Percentiles rank a stretch among this genome's conserved stretches.
phyloP scores from a whole-genome alignment of 2,113 vertebrate genomes.

The Labeo catla region DNA sequence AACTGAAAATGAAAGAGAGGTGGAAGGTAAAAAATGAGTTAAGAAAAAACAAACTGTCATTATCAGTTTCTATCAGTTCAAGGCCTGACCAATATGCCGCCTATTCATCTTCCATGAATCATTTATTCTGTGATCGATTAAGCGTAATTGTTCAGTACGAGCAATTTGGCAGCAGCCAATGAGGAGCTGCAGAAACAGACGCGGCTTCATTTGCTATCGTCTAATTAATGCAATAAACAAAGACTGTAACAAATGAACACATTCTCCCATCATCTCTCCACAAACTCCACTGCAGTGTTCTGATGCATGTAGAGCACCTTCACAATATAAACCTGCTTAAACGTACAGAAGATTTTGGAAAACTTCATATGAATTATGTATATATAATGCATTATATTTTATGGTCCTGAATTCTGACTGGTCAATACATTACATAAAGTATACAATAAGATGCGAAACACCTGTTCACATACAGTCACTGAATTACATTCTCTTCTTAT shows the following conservation, averaged over 20 bases:
- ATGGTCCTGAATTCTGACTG: background rate
- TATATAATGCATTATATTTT: background rate
- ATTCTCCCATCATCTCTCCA: conserved; percentile 77
- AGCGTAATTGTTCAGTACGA: conserved; percentile 94
- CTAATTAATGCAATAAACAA: conserved; percentile 99
- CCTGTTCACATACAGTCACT: background rate
- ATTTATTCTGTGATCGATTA: conserved; percentile 99
- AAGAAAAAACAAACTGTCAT: conserved; percentile 78
- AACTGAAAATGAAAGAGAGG: background rate
- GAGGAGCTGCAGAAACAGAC: conserved; percentile 86
- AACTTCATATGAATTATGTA: background rate
- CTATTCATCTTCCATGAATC: conserved; percentile 99
- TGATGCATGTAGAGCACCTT: conserved; percentile 10
- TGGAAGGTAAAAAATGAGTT: background rate
- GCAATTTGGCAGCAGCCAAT: conserved; percentile 94
- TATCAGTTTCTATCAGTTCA: conserved; percentile 94
- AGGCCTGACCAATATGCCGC: conserved; percentile 87
- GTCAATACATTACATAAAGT: background rate
- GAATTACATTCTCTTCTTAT: background rate
- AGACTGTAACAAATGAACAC: conserved; percentile 88
- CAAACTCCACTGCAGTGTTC: background rate
- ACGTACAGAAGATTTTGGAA: background rate
- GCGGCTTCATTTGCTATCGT: conserved; percentile 94
- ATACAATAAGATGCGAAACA: background rate
- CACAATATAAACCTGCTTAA: conserved; percentile 10